Base-by-base conservation (phyloP, 2,113 vertebrate genomes). In the Saimiri boliviensis region DNA sequence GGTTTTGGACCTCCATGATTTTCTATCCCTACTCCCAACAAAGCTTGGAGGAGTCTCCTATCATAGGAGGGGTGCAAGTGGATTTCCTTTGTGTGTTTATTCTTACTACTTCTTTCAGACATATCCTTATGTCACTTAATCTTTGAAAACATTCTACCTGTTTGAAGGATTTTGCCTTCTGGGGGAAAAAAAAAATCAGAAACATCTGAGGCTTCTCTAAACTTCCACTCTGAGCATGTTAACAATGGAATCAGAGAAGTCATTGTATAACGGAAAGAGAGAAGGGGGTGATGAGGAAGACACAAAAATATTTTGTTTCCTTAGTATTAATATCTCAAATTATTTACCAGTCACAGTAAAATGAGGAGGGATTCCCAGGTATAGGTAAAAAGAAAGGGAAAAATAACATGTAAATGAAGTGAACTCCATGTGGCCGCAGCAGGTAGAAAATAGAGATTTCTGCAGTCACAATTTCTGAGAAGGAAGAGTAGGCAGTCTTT, bases 401-500 rank as follows among this genome's bases (percentile, higher is more conserved):
- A 37, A 42, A 52, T 14, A 32, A n/a, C 0, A 68, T 42, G 23
- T 21, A 66, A 42, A 35, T 20, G 13, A 66, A 71, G 8, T 0
- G 9, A 47, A 5, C 4, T 10, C 27, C 47, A 47, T 52, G 21
- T 11, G 21, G 17, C n/a, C 25, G 2, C 12, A 83, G 1, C 13
- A 30, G 11, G 6, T 68, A 12, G 30, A 2, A 35, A 47, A 30
- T 20, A 8, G 6, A 21, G 4, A 60, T 73, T 49, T 89, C 30
- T 47, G 47, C 3, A 68, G 35, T 17, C 16, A 30, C 16, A 32
- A 3, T 74, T 56, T 77, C 82, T 90, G 1, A 35, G 1, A 52
- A 11, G 8, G 3, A 88, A 2, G 8, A 20, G 1, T 6, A 32
- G 23, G 0, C 0, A 45, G 58, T 52, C 21, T 2, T 27, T 35